These are phyloP conservation scores for Cryptoprocta ferox DNA, from an alignment of 2,797 vertebrate species.

Conservation along the genomic window DNA sequence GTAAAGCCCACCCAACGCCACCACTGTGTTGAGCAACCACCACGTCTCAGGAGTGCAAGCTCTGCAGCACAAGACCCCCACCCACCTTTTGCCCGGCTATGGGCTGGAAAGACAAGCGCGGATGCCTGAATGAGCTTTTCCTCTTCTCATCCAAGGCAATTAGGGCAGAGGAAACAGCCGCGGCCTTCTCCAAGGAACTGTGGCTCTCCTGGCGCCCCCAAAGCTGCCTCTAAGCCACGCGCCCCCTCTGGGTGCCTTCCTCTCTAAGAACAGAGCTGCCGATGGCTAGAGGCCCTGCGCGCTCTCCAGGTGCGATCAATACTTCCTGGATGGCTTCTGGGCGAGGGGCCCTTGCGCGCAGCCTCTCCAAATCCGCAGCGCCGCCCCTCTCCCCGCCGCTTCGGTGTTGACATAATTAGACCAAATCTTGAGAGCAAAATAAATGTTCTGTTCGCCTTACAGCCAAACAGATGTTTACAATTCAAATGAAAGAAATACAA, in stretches of 20 bases:
- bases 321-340: conserved; percentile 10
- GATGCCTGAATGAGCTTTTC: neutral
- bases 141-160: neutral
- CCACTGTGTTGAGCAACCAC: neutral
- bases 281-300: neutral
- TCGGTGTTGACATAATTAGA: conserved; percentile 79
- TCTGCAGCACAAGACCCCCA: neutral
- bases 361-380: conserved; percentile 44
- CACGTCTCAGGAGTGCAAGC: no score
- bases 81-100: neutral
- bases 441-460: conserved; percentile 81
- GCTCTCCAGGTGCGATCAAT: conserved; percentile 55
- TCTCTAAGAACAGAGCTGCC: neutral
- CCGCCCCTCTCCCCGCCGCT: conserved; percentile 11
- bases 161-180: neutral
- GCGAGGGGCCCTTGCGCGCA: neutral
- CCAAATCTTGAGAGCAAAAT: conserved; percentile 79
- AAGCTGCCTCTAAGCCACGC: neutral
- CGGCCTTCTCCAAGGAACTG: neutral
- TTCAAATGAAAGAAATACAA: conserved; percentile 82
- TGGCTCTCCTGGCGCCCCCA: neutral
- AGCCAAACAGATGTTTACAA: conserved; percentile 83
- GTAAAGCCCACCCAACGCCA: neutral
- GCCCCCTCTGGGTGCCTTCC: neutral
- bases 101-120: neutral